Conservation (phyloP, 2,113 vertebrate species). For the Hypomesus transpacificus region DNA sequence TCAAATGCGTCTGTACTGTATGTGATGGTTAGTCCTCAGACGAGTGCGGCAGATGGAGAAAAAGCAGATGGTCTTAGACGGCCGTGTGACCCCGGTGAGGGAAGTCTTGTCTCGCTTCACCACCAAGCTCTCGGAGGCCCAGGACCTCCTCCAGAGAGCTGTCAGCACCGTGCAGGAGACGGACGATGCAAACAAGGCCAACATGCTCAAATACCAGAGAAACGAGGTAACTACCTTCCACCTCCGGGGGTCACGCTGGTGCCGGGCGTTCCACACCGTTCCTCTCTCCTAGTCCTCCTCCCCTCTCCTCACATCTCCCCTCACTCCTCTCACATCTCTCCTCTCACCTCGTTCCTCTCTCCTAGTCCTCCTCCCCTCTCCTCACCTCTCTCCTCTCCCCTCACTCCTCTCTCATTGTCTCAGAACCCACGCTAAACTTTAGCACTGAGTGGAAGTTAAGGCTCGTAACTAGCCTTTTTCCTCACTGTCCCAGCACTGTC, state of each 20-base stretch:
- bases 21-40: conserved; percentile 66
- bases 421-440: conserved; percentile 2
- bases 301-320: background rate
- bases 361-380: background rate
- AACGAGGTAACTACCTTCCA: conserved; percentile 73
- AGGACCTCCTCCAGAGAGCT: conserved; percentile 73
- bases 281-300: background rate
- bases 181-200: conserved; percentile 74
- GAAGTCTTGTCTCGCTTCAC: conserved; percentile 76
- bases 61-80: conserved; percentile 74
- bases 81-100: conserved; percentile 72
- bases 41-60: conserved; percentile 78
- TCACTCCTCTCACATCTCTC: background rate
- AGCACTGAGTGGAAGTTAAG: background rate
- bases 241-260: background rate
- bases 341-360: background rate
- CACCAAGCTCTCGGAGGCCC: conserved; percentile 73
- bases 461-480: background rate
- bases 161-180: conserved; percentile 62
- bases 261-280: background rate
- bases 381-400: background rate
- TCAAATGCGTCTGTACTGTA: background rate
- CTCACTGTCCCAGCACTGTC: too few species aligned
- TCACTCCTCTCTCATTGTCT: background rate
- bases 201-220: conserved; percentile 69